Evolutionary conservation across 2,888 invertebrate genomes (phyloP).

Genomic region (Spodoptera exigua): DNA sequence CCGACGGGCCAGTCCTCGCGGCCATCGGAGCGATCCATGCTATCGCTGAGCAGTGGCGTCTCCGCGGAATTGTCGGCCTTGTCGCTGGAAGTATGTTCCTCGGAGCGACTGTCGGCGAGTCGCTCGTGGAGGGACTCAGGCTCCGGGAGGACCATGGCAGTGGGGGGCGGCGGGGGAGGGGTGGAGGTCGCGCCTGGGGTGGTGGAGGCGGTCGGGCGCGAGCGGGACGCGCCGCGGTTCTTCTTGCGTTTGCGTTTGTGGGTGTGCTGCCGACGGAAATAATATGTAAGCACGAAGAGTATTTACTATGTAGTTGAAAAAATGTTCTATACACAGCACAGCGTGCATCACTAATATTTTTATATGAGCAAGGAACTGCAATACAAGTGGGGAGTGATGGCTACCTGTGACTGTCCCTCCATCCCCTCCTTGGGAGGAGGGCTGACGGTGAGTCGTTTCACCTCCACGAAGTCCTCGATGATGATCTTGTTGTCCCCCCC

Average conservation of each 20-base stretch:
- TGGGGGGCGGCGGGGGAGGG: slow-evolving; percentile 5
- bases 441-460: slow-evolving; percentile 48
- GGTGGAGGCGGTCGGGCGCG: not conserved
- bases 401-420: no score
- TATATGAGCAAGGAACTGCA: no score
- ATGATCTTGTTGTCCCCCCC: slow-evolving; percentile 70
- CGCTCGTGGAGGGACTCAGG: not conserved
- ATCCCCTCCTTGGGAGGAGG: not conserved
- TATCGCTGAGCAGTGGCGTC: slow-evolving; percentile 23
- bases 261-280: slow-evolving; percentile 27
- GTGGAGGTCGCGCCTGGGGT: slow-evolving; percentile 1
- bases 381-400: no score
- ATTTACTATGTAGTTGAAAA: no score
- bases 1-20: slow-evolving; percentile 56
- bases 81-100: not conserved
- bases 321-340: no score
- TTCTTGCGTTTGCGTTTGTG: slow-evolving; percentile 48
- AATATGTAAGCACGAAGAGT: no score
- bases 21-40: slow-evolving; percentile 31
- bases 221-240: not conserved
- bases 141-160: not conserved
- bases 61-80: slow-evolving; percentile 19
- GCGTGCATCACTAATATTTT: no score
- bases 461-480: slow-evolving; percentile 77
- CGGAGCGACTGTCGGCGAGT: no score